A percentile compares a stretch with the other conserved stretches of the same genome.
Conservation (phyloP, 2,797 vertebrate species). For the Rhinella marina region DNA sequence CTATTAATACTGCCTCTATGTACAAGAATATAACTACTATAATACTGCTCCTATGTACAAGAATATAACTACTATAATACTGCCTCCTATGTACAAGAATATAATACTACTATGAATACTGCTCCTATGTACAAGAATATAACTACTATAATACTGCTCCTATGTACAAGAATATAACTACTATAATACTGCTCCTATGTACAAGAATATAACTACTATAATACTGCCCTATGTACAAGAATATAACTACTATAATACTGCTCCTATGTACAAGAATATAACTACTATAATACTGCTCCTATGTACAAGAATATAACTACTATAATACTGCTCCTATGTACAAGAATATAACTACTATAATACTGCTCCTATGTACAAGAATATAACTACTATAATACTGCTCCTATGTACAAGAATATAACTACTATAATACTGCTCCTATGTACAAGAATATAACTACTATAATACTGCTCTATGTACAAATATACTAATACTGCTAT, state of each 20-base stretch:
- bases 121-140: too few species aligned
- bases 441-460: conserved; percentile 4
- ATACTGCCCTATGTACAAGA: not conserved
- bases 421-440: not conserved
- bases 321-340: not conserved
- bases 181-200: not conserved
- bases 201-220: not conserved
- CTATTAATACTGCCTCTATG: not conserved
- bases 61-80: conserved; percentile 1
- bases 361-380: not conserved
- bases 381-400: conserved; percentile 5
- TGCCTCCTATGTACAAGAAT: not conserved
- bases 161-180: conserved; percentile 10
- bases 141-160: not conserved
- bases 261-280: not conserved
- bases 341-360: not conserved
- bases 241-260: not conserved
- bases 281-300: not conserved
- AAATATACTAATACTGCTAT: too few species aligned
- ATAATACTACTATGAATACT: not conserved
- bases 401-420: not conserved
- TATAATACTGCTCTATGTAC: not conserved
- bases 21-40: not conserved
- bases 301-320: not conserved
- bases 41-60: too few species aligned